Evolutionary conservation across 2,888 invertebrate genomes (phyloP), one percentile per base, ranked within the genome.

Genomic region (Argyresthia albistria): DNA sequence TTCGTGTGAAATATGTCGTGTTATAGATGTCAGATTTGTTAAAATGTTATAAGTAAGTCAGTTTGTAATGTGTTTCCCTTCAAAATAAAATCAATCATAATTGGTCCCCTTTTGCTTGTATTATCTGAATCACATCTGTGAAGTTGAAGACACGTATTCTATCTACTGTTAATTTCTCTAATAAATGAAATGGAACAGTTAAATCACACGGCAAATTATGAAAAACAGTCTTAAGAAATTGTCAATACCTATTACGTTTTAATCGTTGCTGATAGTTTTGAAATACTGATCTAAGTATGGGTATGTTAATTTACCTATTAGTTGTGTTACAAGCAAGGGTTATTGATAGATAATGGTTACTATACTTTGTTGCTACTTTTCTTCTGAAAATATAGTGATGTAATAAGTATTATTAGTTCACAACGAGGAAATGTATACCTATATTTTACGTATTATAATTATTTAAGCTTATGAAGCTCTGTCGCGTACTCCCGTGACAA

Each of bases 291-390:
- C 6, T 36, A 15, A 12, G 36, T 48, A 14, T 36, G 42, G n/a
- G 25, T 35, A 14, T 42, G 43, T 50, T 50, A 50, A 43, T 50
- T 9, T 46, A 25, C 25, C 43, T 51, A 78, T 88, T 88, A 88
- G 88, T 88, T 72, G 59, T 80, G 87, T 88, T 88, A 88, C 88
- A 88, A 88, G 88, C 88, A 81, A 84, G 80, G 88, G 86, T 83
- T 84, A 83, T 76, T 72, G 82, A 80, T 77, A 76, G 65, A 70
- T 62, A n/a, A 67, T 66, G 66, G 65, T 73, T 39, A 9, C 39
- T 39, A 39, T 2, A 25, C 6, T 25, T 25, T 25, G 25, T 6
- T 25, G 25, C 25, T 25, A 25, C 6, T 25, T 25, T 25, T 25
- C 25, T 25, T 25, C 25, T 25, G 25, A 25, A 25, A 25, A 25